These are phyloP conservation scores for Mungos mungo DNA, from an alignment of 2,113 vertebrate species.

Conservation along the genomic window DNA sequence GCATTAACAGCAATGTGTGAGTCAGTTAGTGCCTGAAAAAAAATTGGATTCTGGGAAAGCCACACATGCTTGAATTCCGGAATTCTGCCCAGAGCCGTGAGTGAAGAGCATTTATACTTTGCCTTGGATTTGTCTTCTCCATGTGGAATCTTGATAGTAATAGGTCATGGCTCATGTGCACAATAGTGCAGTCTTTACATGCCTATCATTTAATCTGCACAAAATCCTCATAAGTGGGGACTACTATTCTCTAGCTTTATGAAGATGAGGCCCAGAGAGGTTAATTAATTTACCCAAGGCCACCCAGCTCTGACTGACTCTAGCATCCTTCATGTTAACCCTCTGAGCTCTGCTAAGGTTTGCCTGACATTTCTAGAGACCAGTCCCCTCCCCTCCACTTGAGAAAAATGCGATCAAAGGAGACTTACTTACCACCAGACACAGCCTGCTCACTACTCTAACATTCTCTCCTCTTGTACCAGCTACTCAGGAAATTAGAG, in stretches of 20 bases:
- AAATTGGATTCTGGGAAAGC: neutral
- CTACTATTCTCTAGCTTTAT: neutral
- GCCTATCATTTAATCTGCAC: neutral
- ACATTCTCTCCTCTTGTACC: neutral
- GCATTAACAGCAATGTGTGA: neutral
- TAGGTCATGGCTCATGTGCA: neutral
- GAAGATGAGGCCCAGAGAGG: neutral
- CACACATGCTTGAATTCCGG: neutral
- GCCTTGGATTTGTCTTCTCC: neutral
- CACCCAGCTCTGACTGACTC: neutral
- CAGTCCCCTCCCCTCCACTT: neutral
- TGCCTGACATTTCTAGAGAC: neutral
- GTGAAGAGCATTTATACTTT: neutral
- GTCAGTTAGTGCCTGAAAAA: neutral
- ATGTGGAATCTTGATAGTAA: too few relatives aligned
- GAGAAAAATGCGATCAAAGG: neutral
- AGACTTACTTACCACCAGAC: neutral
- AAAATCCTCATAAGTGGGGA: neutral
- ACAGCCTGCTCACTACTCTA: neutral
- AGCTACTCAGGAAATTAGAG: slow-evolving; percentile 66
- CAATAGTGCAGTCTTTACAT: accelerated
- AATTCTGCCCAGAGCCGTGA: neutral
- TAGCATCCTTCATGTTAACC: neutral
- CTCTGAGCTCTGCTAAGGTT: neutral
- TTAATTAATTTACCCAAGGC: neutral